Conservation (phyloP, 2,888 invertebrate genomes). For the Magallana nippona region DNA sequence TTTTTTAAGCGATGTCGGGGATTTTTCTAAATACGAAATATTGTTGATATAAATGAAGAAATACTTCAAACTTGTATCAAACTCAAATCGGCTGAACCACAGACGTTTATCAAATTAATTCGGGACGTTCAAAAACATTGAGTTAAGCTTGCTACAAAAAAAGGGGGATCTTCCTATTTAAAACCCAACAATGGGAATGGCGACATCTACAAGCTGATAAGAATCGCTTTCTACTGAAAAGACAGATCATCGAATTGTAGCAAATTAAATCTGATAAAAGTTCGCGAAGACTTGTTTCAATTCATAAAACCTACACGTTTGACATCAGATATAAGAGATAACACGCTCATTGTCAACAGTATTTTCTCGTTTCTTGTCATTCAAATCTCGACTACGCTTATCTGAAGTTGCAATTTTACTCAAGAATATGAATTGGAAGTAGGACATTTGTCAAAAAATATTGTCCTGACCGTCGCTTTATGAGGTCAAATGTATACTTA, state of each 20-base stretch:
- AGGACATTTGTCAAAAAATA: background rate
- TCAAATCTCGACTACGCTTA: slow-evolving; percentile 13
- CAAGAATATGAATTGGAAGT: too few relatives aligned
- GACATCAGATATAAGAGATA: slow-evolving; percentile 13
- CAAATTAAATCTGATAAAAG: slow-evolving; percentile 21
- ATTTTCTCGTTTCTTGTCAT: slow-evolving; percentile 24
- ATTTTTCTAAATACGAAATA: too few relatives aligned
- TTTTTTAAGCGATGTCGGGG: too few relatives aligned
- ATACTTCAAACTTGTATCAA: too few relatives aligned
- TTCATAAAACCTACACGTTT: background rate
- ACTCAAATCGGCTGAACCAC: too few relatives aligned
- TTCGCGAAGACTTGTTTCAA: background rate
- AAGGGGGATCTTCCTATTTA: background rate
- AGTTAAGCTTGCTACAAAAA: background rate
- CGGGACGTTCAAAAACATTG: background rate
- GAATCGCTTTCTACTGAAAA: background rate
- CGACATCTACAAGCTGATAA: slow-evolving; percentile 12
- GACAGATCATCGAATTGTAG: slow-evolving; percentile 33
- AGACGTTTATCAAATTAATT: too few relatives aligned
- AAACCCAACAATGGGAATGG: background rate
- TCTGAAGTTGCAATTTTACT: background rate
- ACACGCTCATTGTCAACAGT: background rate
- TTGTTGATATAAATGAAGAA: too few relatives aligned
- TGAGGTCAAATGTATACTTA: slow-evolving; percentile 20
- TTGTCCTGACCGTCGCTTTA: background rate